Conservation (phyloP, 1,140 invertebrate genomes). For the Magallana ariakensis region DNA sequence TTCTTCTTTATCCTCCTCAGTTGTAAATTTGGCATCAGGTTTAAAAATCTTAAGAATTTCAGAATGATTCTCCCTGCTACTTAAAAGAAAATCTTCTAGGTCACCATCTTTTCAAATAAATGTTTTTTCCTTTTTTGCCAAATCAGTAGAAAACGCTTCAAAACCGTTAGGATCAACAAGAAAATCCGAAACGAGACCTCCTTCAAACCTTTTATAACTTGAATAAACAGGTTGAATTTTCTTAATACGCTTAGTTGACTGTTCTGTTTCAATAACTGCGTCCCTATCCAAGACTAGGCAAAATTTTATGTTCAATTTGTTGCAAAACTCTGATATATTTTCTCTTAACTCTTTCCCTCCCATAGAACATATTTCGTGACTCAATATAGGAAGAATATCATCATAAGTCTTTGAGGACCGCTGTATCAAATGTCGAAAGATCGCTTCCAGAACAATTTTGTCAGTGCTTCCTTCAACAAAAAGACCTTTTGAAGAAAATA, state of each 20-base stretch:
- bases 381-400: not conserved
- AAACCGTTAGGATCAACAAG: not conserved
- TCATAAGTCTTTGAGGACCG: not conserved
- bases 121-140: not conserved
- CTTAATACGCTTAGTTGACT: too few relatives aligned
- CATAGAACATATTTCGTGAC: not conserved
- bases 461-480: not conserved
- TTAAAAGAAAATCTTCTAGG: not conserved
- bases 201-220: not conserved
- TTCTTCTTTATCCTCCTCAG: too few relatives aligned
- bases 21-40: too few relatives aligned
- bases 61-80: not conserved
- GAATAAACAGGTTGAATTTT: not conserved
- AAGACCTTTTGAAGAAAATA: not conserved
- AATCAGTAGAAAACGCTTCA: not conserved
- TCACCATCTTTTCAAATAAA: conserved; percentile 12
- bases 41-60: not conserved
- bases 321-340: not conserved
- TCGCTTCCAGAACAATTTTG: not conserved
- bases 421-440: not conserved
- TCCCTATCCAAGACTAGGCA: not conserved
- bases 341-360: not conserved
- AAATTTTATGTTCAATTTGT: not conserved
- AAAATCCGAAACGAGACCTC: not conserved
- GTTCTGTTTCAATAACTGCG: not conserved